Evolutionary conservation across 2,888 invertebrate genomes (phyloP).

Genomic region (Metallyticus violacea): DNA sequence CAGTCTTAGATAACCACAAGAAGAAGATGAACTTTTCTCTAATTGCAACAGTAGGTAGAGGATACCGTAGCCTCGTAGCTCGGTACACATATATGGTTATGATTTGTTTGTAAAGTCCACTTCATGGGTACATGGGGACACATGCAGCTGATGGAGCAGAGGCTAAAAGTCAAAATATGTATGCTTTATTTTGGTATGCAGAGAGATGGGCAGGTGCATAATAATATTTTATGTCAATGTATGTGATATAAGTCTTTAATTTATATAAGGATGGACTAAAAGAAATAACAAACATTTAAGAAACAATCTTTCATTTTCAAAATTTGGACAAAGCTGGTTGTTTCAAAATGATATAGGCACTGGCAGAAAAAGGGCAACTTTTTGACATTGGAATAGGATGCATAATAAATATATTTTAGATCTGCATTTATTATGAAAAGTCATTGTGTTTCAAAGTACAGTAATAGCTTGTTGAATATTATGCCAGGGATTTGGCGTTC

Average conservation of each 20-base stretch:
- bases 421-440: too few relatives aligned
- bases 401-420: too few relatives aligned
- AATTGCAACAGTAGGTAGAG: slow-evolving; percentile 77
- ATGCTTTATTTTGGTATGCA: slow-evolving; percentile 69
- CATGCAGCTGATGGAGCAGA: slow-evolving; percentile 6
- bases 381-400: too few relatives aligned
- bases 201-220: slow-evolving; percentile 59
- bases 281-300: not conserved
- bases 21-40: slow-evolving; percentile 49
- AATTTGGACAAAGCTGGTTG: not conserved
- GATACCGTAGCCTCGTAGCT: slow-evolving; percentile 70
- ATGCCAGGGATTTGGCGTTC: too few relatives aligned
- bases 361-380: too few relatives aligned
- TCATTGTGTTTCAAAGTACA: too few relatives aligned
- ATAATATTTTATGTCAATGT: not conserved
- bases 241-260: not conserved
- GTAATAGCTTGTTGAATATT: not conserved
- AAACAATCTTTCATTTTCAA: not conserved
- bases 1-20: slow-evolving; percentile 39
- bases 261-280: not conserved
- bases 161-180: slow-evolving; percentile 52
- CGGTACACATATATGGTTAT: slow-evolving; percentile 40
- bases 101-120: slow-evolving; percentile 33
- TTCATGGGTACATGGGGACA: not conserved
- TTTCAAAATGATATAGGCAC: too few relatives aligned